Evolutionary conservation across 1,140 invertebrate genomes (phyloP), one percentile per base, ranked within the genome.

Genomic region (Laupala kohalensis): DNA sequence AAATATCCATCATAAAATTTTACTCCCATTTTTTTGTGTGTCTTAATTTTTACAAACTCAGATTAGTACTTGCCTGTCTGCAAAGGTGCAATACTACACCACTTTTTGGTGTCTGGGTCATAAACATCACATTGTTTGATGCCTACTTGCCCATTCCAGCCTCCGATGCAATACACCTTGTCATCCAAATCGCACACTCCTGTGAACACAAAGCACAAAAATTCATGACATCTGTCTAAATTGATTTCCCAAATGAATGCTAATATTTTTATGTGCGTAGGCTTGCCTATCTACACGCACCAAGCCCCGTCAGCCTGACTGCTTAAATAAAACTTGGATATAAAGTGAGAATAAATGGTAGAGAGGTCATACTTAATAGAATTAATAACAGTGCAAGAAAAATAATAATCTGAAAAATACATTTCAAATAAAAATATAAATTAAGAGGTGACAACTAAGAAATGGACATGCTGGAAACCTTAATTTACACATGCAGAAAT

Each of bases 91-190:
- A 92, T 87, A 27, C 84, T 82, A 4, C 78, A 79, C 92, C 92
- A 95, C 23, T 78, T 77, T 71, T 86, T 83, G 2, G 80, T 83
- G 0, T 80, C 78, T 2, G 89, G 87, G 77, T 88, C 82, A 77
- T 87, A 93, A 9, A 89, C 83, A 79, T 94, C 89, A 81, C 92
- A 92, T 74, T 89, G 86, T 73, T 87, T 87, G 29, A 93, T 86
- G 30, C 88, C 90, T 71, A 83, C 80, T 77, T 93, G 89, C 29
- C 90, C 92, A 75, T 88, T 89, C 86, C 89, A 91, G 28, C 93
- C 93, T 30, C 93, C 93, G 71, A 93, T 84, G 77, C 90, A 90
- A 81, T 90, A 93, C 69, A 93, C 83, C 72, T 86, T 84, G n/a
- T 81, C 86, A 75, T 88, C 84, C 37, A 92, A 76, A 23, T 84